A percentile compares a stretch with the other conserved stretches of the same genome.
Evolutionary conservation across 2,113 vertebrate genomes (phyloP).

Genomic region (Salvelinus sp.): DNA sequence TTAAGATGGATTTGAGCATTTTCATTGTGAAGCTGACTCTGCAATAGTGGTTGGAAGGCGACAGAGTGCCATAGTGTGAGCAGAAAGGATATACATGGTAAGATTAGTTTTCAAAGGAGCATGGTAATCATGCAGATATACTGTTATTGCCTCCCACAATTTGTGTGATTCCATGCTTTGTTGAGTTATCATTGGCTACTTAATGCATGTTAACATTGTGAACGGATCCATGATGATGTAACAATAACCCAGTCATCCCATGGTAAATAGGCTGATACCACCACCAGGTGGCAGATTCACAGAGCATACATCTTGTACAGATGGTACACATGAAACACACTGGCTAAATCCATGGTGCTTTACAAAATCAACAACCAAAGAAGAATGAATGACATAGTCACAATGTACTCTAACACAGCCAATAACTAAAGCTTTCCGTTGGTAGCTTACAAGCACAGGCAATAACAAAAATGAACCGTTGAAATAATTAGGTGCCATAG

Average conservation of each 20-base stretch:
- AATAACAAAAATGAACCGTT: not conserved
- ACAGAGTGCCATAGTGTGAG: not conserved
- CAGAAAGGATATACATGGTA: not conserved
- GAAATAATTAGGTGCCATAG: not conserved
- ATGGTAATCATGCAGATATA: not conserved
- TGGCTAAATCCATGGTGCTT: not conserved
- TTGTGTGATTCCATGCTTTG: not conserved
- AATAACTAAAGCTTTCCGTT: not conserved
- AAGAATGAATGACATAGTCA: not conserved
- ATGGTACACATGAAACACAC: not conserved
- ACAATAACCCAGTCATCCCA: not conserved
- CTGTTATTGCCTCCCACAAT: not conserved
- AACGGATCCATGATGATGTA: constrained; percentile 21
- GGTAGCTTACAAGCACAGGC: not conserved
- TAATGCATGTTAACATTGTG: constrained; percentile 11
- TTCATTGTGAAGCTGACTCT: not conserved
- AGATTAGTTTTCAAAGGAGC: not conserved
- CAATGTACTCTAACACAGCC: not conserved
- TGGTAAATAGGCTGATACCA: not conserved
- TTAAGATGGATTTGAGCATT: not conserved
- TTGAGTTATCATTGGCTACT: constrained; percentile 4
- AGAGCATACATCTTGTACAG: constrained; percentile 13
- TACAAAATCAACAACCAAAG: not conserved
- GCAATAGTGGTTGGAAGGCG: not conserved
- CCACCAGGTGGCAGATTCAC: constrained; percentile 17